Percentiles rank a stretch among this genome's conserved stretches.
Conservation (phyloP, 1,140 invertebrate genomes). For the Ips nitidus region DNA sequence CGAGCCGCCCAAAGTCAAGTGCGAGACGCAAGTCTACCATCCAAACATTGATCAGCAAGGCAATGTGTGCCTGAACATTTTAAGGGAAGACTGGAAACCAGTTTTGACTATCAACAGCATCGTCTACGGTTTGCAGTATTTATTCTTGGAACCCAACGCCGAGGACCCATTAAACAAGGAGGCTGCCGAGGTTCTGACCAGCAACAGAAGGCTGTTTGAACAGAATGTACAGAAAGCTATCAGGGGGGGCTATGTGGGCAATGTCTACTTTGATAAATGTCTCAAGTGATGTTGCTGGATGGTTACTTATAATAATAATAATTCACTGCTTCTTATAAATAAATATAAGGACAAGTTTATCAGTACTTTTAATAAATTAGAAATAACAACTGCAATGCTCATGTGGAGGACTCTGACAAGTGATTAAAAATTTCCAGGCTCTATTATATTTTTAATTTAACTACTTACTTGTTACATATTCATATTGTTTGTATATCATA, state of each 20-base stretch:
- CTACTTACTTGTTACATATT: too few species aligned
- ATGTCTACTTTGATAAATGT: constrained; percentile 92
- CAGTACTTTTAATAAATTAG: constrained; percentile 13
- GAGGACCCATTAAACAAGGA: constrained; percentile 99
- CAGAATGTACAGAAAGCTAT: constrained; percentile 96
- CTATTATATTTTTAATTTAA: too few species aligned
- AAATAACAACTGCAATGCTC: too few species aligned
- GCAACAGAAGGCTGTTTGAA: constrained; percentile 91
- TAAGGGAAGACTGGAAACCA: constrained; percentile 98
- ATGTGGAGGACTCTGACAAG: too few species aligned
- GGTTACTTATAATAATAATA: constrained; percentile 1
- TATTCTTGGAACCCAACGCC: constrained; percentile 97
- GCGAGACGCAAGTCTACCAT: constrained; percentile 92
- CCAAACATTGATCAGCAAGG: constrained; percentile 95
- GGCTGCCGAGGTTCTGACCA: constrained; percentile 96
- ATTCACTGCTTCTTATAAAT: constrained; percentile 7
- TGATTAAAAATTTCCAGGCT: too few species aligned
- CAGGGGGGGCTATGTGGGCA: constrained; percentile 91
- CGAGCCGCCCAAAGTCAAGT: constrained; percentile 94
- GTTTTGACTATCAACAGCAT: constrained; percentile 97
- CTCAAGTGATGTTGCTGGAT: constrained; percentile 75
- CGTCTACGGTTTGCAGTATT: constrained; percentile 96
- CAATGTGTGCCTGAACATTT: constrained; percentile 92
- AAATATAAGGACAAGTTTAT: constrained; percentile 17
- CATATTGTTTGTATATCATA: constrained; percentile 1